Percentiles rank a stretch among this genome's conserved stretches.
Evolutionary conservation across 2,797 vertebrate species (phyloP).

Genomic region (Clarias platycephalus): DNA sequence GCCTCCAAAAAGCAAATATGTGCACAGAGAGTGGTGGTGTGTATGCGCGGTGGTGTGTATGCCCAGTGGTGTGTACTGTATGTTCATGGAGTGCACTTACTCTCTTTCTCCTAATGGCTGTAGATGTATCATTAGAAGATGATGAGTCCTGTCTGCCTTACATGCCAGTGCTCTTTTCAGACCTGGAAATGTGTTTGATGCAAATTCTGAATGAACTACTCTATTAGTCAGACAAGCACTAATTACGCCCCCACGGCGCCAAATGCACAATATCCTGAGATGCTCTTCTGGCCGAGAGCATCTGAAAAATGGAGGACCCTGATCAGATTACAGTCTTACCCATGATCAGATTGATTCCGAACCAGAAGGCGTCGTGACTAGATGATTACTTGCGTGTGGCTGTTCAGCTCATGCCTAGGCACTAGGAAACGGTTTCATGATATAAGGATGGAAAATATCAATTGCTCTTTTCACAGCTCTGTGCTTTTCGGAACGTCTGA

Average conservation of each 20-base stretch:
- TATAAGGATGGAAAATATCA: constrained; percentile 38
- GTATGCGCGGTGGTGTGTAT: not conserved
- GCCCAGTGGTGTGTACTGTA: constrained; percentile 53
- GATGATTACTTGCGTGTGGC: not conserved
- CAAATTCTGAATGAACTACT: constrained; percentile 65
- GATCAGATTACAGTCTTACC: constrained; percentile 12
- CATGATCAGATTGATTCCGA: constrained; percentile 1
- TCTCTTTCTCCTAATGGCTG: constrained; percentile 56
- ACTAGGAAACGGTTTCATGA: constrained; percentile 21
- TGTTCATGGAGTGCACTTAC: constrained; percentile 59
- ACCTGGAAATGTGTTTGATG: constrained; percentile 58
- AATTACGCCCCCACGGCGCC: constrained; percentile 59
- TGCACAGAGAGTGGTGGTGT: constrained; percentile 50
- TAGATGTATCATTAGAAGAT: constrained; percentile 73
- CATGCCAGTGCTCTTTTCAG: constrained; percentile 64
- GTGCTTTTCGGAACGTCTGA: constrained; percentile 36
- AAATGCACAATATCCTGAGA: not conserved
- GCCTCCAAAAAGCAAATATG: constrained; percentile 71
- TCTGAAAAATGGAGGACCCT: not conserved
- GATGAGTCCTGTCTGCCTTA: constrained; percentile 66
- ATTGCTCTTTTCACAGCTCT: constrained; percentile 32
- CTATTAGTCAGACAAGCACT: constrained; percentile 65
- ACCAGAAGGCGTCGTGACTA: not conserved
- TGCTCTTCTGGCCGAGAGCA: not conserved
- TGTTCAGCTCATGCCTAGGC: not conserved